Conservation (phyloP, 2,888 invertebrate species). For the Dinocampus coccinellae region DNA sequence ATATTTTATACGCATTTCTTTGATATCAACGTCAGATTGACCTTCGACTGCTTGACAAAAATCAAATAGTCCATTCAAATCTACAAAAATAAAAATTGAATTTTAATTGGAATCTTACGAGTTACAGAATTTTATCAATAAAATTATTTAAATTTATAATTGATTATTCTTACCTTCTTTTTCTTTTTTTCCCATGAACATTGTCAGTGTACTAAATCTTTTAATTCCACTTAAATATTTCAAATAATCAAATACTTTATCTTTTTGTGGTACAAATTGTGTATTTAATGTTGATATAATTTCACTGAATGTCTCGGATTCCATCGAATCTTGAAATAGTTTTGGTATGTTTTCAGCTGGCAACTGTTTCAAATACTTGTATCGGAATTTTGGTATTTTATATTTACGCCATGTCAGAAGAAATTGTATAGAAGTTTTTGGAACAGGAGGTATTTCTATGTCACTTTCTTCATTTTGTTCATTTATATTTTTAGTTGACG, state of each 20-base stretch:
- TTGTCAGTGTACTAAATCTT: constrained; percentile 75
- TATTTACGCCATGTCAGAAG: constrained; percentile 75
- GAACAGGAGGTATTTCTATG: constrained; percentile 66
- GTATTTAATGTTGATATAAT: constrained; percentile 72
- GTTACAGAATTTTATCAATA: neutral
- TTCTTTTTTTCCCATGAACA: constrained; percentile 75
- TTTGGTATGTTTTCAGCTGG: constrained; percentile 73
- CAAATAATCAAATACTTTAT: constrained; percentile 72
- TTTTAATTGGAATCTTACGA: neutral
- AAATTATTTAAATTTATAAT: neutral
- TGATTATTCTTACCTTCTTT: constrained; percentile 71
- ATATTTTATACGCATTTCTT: constrained; percentile 61
- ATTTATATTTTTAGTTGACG: constrained; percentile 29
- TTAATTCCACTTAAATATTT: constrained; percentile 73
- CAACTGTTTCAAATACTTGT: constrained; percentile 77
- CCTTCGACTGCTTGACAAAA: constrained; percentile 58
- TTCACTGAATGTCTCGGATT: constrained; percentile 75
- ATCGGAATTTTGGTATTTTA: constrained; percentile 70
- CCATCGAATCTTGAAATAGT: constrained; percentile 79
- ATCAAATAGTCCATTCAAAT: constrained; percentile 64
- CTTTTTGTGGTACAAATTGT: constrained; percentile 69
- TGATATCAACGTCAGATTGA: constrained; percentile 59
- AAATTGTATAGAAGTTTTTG: constrained; percentile 78
- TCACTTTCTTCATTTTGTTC: constrained; percentile 14
- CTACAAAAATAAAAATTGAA: constrained; percentile 58